Percentiles rank a stretch among this genome's conserved stretches.
phyloP scores from a whole-genome alignment of 2,888 invertebrate species.

The Macrosiphum euphorbiae region DNA sequence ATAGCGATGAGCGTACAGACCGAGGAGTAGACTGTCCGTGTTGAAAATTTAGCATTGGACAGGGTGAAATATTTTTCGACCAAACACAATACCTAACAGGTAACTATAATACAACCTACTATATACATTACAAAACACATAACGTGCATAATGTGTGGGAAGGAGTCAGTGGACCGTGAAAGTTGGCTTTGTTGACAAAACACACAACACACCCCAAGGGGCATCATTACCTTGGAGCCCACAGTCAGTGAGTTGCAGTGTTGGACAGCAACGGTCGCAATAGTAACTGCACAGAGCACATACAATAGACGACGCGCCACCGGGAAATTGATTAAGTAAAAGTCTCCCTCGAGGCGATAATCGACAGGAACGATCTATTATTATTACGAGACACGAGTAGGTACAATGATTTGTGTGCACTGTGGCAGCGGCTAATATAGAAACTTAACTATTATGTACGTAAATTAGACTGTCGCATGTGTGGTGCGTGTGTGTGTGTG shows the following conservation, averaged over 20 bases:
- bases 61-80: neutral
- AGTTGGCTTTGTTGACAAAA: neutral
- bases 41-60: neutral
- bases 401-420: neutral
- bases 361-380: neutral
- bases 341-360: neutral
- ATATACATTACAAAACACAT: neutral
- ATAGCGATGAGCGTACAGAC: neutral
- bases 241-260: neutral
- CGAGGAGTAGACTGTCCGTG: neutral
- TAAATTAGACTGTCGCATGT: neutral
- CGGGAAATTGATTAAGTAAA: slow-evolving; percentile 8
- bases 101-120: neutral
- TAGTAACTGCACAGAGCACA: neutral
- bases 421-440: neutral
- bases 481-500: no score
- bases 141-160: neutral
- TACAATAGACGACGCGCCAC: slow-evolving; percentile 8
- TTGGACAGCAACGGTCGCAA: neutral
- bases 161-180: neutral
- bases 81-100: neutral
- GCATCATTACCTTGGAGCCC: slow-evolving; percentile 40
- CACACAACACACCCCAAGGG: slow-evolving; percentile 26
- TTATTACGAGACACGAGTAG: neutral
- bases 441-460: neutral